These are phyloP conservation scores for Australoheros facetus DNA, from an alignment of 2,797 vertebrate species.

Conservation along the genomic window DNA sequence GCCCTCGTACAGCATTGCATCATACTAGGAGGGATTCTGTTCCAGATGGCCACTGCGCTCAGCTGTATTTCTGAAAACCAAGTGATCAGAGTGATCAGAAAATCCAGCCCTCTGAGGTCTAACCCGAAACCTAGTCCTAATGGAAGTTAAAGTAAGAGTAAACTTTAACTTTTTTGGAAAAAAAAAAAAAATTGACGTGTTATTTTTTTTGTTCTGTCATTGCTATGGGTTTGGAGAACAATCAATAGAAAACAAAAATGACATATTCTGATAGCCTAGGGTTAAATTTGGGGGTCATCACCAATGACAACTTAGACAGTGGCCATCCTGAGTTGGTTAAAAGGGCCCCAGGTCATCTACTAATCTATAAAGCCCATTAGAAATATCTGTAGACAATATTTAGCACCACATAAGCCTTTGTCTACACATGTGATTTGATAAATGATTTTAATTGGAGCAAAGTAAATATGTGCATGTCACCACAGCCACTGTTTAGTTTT, in stretches of 20 bases:
- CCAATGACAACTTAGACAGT: background rate
- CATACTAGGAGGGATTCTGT: conserved; percentile 27
- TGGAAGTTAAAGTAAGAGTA: background rate
- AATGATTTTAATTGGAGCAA: background rate
- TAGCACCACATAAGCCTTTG: no score
- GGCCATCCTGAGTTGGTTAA: background rate
- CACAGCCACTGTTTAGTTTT: no score
- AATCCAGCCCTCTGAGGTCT: background rate
- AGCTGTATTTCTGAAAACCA: conserved; percentile 2
- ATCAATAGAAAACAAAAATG: no score
- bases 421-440: no score
- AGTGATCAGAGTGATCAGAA: conserved; percentile 1
- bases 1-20: conserved; percentile 4
- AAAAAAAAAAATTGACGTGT: no score
- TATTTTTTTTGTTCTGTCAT: no score
- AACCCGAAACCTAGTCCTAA: background rate
- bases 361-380: no score
- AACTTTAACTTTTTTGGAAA: background rate
- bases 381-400: no score
- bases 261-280: background rate
- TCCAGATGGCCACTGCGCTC: conserved; percentile 3
- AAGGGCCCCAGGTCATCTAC: background rate
- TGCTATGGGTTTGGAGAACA: no score
- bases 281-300: background rate
- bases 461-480: background rate